These are phyloP conservation scores for Athene cunicularia DNA, from an alignment of 2,113 vertebrate species.

Conservation along the genomic window DNA sequence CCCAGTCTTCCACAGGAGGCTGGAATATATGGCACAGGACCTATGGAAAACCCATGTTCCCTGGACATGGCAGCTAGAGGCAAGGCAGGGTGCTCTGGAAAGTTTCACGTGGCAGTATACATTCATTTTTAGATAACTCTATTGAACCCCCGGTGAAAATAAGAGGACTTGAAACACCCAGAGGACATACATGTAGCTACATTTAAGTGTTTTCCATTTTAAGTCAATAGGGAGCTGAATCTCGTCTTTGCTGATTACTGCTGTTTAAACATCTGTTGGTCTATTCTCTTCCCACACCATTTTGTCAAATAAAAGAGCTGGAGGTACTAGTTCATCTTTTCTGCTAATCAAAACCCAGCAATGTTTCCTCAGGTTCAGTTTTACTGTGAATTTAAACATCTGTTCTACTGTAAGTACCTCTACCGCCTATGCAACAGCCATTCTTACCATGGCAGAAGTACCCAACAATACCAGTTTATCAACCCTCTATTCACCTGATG, in stretches of 20 bases:
- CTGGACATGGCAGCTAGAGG: neutral
- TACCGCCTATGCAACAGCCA: neutral
- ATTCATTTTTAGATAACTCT: neutral
- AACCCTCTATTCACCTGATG: neutral
- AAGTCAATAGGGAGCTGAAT: neutral
- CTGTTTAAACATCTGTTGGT: neutral
- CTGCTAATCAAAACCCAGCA: neutral
- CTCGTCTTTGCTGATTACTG: neutral
- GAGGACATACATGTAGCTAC: neutral
- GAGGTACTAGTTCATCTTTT: neutral
- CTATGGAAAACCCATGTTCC: rapidly evolving
- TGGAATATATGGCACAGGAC: neutral
- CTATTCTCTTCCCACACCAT: neutral
- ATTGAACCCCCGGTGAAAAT: neutral
- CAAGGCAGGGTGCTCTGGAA: neutral
- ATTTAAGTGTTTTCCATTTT: neutral
- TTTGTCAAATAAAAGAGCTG: neutral
- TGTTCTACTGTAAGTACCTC: neutral
- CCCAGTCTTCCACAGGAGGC: neutral
- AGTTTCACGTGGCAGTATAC: neutral
- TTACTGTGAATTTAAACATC: neutral
- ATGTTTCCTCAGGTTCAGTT: neutral
- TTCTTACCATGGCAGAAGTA: neutral
- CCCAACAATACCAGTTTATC: neutral
- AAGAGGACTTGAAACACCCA: neutral